phyloP scores from a whole-genome alignment of 2,113 vertebrate species.

The Dicaeum eximium region DNA sequence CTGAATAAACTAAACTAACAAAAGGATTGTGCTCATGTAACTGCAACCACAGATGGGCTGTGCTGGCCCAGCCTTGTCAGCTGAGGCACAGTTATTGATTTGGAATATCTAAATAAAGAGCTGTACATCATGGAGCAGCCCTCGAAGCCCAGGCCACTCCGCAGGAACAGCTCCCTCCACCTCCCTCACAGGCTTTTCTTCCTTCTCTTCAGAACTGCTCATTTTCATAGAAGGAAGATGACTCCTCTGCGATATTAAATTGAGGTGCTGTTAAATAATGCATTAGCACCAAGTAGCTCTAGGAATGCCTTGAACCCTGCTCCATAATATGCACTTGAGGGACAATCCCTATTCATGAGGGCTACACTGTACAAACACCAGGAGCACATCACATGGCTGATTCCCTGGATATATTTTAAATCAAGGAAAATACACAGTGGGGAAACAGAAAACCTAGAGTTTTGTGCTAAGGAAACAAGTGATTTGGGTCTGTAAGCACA shows the following conservation, averaged over 20 bases:
- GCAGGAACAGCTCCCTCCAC: not conserved
- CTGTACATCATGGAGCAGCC: not conserved
- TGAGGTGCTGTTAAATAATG: constrained; percentile 30
- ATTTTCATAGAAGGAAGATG: not conserved
- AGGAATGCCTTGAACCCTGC: constrained; percentile 33
- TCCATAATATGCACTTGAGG: not conserved
- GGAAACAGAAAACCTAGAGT: not conserved
- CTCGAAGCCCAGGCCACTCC: not conserved
- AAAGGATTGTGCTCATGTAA: not conserved
- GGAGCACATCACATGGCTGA: not conserved
- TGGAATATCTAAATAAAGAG: constrained; percentile 20
- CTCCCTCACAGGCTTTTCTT: not conserved
- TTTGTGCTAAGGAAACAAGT: not conserved
- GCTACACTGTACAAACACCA: not conserved
- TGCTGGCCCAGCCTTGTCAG: not conserved
- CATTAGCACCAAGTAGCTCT: constrained; percentile 11
- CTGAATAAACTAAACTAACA: not conserved
- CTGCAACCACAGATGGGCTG: not conserved
- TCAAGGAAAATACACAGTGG: not conserved
- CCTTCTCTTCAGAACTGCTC: not conserved
- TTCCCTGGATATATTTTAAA: not conserved
- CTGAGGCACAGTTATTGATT: not conserved
- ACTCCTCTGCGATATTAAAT: not conserved
- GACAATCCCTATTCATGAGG: not conserved
- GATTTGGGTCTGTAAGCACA: not conserved